These are phyloP conservation scores for Embiotoca jacksoni DNA, from an alignment of 2,113 vertebrate species.

Conservation along the genomic window DNA sequence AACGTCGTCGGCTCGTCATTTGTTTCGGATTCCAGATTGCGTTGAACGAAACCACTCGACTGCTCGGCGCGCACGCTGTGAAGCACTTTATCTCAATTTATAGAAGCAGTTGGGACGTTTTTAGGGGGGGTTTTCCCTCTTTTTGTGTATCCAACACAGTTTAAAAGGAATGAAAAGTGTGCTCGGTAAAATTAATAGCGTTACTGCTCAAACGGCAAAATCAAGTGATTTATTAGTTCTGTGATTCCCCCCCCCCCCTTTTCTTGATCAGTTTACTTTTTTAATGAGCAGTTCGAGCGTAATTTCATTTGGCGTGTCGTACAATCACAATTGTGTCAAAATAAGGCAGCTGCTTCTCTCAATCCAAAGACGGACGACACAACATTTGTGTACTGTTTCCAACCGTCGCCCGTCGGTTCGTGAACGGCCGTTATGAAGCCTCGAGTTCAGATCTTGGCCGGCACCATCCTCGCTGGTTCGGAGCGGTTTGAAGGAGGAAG, in stretches of 20 bases:
- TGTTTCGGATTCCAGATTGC: constrained; percentile 47
- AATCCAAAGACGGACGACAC: constrained; percentile 12
- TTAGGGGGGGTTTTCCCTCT: constrained; percentile 55
- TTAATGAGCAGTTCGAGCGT: constrained; percentile 73
- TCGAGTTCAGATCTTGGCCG: no score
- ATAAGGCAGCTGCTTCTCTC: constrained; percentile 19
- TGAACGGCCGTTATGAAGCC: no score
- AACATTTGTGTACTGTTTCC: neutral
- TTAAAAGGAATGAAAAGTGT: constrained; percentile 65
- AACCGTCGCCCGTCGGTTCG: no score
- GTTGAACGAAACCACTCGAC: constrained; percentile 44
- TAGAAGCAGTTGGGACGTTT: constrained; percentile 75
- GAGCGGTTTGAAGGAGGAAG: no score
- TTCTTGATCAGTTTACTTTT: constrained; percentile 70
- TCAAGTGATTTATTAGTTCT: constrained; percentile 80
- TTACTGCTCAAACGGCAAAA: constrained; percentile 77
- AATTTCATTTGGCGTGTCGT: constrained; percentile 54
- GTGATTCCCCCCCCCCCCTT: constrained; percentile 65
- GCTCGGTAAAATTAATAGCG: constrained; percentile 75
- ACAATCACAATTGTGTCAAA: constrained; percentile 43
- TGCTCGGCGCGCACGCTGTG: constrained; percentile 44
- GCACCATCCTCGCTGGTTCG: no score
- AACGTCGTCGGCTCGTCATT: neutral
- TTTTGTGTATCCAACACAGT: constrained; percentile 70
- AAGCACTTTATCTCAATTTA: constrained; percentile 79